Percentiles rank a stretch among this genome's conserved stretches.
Conservation (phyloP, 2,888 invertebrate genomes). For the Heliothis peltigera region DNA sequence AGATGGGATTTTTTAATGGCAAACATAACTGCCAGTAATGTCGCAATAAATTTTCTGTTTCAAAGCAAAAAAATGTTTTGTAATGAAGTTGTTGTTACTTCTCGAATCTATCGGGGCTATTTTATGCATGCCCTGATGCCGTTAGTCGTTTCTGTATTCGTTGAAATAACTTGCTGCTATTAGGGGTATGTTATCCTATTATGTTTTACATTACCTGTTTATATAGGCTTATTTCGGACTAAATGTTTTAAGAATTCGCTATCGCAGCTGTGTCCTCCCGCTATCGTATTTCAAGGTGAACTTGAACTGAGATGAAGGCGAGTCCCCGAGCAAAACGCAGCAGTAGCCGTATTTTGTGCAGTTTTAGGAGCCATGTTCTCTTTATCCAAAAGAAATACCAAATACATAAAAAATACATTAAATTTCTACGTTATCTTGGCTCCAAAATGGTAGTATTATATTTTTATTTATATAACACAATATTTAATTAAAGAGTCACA, state of each 20-base stretch:
- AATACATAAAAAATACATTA: too few relatives aligned
- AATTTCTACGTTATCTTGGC: too few relatives aligned
- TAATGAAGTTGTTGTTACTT: conserved; percentile 67
- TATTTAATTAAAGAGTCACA: too few relatives aligned
- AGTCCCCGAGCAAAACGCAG: too few relatives aligned
- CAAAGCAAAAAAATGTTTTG: conserved; percentile 61
- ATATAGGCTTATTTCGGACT: conserved; percentile 50
- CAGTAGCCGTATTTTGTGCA: too few relatives aligned
- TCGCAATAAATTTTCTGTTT: conserved; percentile 68
- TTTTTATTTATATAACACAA: too few relatives aligned
- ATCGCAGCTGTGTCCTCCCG: conserved; percentile 41
- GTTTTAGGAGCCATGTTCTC: too few relatives aligned
- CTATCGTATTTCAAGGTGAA: conserved; percentile 30
- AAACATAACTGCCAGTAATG: conserved; percentile 72
- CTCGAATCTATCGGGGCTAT: conserved; percentile 51
- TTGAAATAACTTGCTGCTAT: conserved; percentile 38
- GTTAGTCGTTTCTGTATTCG: conserved; percentile 35
- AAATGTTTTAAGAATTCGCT: conserved; percentile 38
- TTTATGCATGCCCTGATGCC: conserved; percentile 44
- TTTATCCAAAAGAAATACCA: too few relatives aligned
- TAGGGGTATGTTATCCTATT: conserved; percentile 50
- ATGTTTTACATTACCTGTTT: conserved; percentile 55
- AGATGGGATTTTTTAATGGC: conserved; percentile 77
- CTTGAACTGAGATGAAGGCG: conserved; percentile 19
- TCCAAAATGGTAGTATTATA: too few relatives aligned